Conservation (phyloP, 2,113 vertebrate species). For the Ciconia boyciana region DNA sequence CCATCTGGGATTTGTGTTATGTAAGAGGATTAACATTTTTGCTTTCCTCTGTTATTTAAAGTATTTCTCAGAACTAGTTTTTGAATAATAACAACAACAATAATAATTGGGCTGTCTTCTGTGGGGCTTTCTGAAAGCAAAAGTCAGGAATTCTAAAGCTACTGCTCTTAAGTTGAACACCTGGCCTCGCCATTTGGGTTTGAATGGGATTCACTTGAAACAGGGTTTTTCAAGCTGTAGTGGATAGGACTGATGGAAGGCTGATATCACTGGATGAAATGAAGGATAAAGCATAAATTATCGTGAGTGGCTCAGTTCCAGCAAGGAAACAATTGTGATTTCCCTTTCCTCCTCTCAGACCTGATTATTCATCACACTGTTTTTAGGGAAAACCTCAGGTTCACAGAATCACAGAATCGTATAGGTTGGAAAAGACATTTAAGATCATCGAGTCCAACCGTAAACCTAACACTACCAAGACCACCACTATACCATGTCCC, state of each 20-base stretch:
- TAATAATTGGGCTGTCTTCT: constrained; percentile 66
- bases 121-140: constrained; percentile 37
- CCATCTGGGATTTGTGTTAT: constrained; percentile 74
- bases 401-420: too few species aligned
- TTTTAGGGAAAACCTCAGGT: constrained; percentile 4
- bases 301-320: constrained; percentile 9
- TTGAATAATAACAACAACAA: constrained; percentile 58
- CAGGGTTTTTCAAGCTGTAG: constrained; percentile 35
- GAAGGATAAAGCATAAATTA: constrained; percentile 34
- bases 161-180: constrained; percentile 52
- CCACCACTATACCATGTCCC: too few species aligned
- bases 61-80: constrained; percentile 69
- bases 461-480: too few species aligned
- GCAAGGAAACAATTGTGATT: constrained; percentile 48
- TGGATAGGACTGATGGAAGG: constrained; percentile 19
- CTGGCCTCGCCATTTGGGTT: constrained; percentile 49
- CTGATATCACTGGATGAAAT: constrained; percentile 18
- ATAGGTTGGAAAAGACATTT: too few species aligned
- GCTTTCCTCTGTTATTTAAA: constrained; percentile 71
- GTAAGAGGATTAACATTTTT: constrained; percentile 69
- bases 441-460: too few species aligned
- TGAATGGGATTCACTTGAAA: constrained; percentile 54
- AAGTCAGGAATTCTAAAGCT: constrained; percentile 47
- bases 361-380: background rate
- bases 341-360: background rate